phyloP scores from a whole-genome alignment of 2,888 invertebrate species.

The Merodon equestris region DNA sequence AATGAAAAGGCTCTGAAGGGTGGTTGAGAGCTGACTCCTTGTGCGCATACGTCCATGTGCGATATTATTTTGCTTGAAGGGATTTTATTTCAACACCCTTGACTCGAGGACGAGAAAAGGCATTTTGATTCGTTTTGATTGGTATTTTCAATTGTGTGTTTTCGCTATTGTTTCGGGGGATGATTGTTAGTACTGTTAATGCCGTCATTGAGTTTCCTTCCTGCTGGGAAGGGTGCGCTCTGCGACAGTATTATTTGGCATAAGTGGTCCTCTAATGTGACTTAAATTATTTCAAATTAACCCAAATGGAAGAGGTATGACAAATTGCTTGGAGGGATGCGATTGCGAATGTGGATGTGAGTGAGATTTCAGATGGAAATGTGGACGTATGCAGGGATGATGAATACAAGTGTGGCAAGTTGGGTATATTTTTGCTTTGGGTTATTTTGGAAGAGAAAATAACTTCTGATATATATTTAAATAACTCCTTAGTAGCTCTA shows the following conservation, averaged over 20 bases:
- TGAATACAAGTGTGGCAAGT: too few species aligned
- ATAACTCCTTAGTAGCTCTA: too few species aligned
- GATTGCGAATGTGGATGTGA: not conserved
- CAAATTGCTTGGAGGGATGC: slow-evolving; percentile 28
- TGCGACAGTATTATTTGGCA: slow-evolving; percentile 58
- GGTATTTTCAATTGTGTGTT: slow-evolving; percentile 65
- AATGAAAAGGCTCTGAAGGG: slow-evolving; percentile 29
- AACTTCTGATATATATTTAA: too few species aligned
- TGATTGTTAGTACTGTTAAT: slow-evolving; percentile 55
- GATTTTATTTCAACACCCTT: slow-evolving; percentile 41
- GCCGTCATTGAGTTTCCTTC: slow-evolving; percentile 26
- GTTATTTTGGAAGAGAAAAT: too few species aligned
- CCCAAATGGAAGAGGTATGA: slow-evolving; percentile 64
- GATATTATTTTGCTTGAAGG: slow-evolving; percentile 5
- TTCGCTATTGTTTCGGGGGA: slow-evolving; percentile 60
- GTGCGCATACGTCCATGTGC: not conserved
- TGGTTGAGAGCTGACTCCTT: slow-evolving; percentile 15
- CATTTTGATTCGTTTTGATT: slow-evolving; percentile 43
- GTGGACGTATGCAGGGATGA: too few species aligned
- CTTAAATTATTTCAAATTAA: slow-evolving; percentile 68
- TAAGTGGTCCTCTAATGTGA: slow-evolving; percentile 68
- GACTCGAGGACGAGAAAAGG: slow-evolving; percentile 4
- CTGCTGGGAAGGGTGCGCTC: slow-evolving; percentile 49
- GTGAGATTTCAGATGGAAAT: not conserved
- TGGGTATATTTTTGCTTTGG: too few species aligned